Conservation (phyloP, 2,888 invertebrate genomes). For the Trichopria drosophilae region DNA sequence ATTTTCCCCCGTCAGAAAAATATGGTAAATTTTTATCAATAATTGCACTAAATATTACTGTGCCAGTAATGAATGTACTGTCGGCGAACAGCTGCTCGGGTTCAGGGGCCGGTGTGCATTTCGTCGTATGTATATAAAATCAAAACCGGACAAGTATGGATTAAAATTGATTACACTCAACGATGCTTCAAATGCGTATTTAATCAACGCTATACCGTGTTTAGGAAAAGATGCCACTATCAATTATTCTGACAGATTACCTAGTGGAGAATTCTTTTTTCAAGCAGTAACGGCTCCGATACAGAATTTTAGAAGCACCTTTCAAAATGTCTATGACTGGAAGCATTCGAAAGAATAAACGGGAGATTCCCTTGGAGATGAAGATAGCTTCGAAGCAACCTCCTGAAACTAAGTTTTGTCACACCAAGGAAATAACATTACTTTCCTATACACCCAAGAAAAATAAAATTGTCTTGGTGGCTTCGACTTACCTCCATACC, state of each 20-base stretch:
- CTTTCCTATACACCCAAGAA: background rate
- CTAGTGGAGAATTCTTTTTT: conserved; percentile 24
- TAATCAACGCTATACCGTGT: conserved; percentile 26
- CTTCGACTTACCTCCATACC: too few relatives aligned
- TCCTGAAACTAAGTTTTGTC: conserved; percentile 28
- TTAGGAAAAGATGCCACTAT: conserved; percentile 7
- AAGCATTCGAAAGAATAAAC: conserved; percentile 34
- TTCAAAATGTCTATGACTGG: conserved; percentile 29
- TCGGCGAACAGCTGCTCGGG: conserved; percentile 2
- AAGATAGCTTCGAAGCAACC: conserved; percentile 17
- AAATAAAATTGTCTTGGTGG: too few relatives aligned
- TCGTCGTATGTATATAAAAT: too few relatives aligned
- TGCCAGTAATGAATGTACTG: too few relatives aligned
- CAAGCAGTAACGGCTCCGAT: conserved; percentile 25
- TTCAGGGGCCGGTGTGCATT: too few relatives aligned
- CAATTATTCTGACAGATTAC: conserved; percentile 3
- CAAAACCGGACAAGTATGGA: too few relatives aligned
- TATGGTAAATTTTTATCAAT: conserved; percentile 11
- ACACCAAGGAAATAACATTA: conserved; percentile 27
- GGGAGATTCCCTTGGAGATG: conserved; percentile 29
- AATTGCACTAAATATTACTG: too few relatives aligned
- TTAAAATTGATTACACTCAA: conserved; percentile 20
- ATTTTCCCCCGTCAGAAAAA: conserved; percentile 17
- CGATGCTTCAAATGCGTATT: conserved; percentile 10
- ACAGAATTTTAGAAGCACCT: conserved; percentile 24